These are phyloP conservation scores for Lochmaea crataegi DNA, from an alignment of 2,888 invertebrate species.

Conservation along the genomic window DNA sequence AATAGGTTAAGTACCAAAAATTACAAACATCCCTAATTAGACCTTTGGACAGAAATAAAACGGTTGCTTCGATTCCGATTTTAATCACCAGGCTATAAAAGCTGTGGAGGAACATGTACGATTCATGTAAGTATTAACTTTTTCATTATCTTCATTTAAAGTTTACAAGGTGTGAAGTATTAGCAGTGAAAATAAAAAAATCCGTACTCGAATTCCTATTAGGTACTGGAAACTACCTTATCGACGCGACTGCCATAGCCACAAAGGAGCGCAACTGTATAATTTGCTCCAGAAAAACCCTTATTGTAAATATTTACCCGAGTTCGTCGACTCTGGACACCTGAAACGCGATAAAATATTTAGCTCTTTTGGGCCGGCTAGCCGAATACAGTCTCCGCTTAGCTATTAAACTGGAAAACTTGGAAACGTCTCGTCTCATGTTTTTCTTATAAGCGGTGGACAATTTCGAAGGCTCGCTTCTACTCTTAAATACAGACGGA, in stretches of 20 bases:
- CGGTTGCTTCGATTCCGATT: too few relatives aligned
- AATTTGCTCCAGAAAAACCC: background rate
- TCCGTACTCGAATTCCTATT: too few relatives aligned
- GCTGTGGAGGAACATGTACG: too few relatives aligned
- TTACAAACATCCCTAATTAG: too few relatives aligned
- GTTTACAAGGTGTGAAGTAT: too few relatives aligned
- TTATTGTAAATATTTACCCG: conserved; percentile 7
- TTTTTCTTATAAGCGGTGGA: conserved; percentile 48
- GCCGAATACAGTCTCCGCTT: conserved; percentile 26
- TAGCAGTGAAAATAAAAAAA: too few relatives aligned
- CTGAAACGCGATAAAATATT: conserved; percentile 35
- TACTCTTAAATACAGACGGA: conserved; percentile 10
- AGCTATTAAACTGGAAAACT: conserved; percentile 47
- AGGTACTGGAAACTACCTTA: too few relatives aligned
- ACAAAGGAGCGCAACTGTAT: background rate
- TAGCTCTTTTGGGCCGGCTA: conserved; percentile 28
- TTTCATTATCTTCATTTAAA: too few relatives aligned
- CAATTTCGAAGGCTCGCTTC: conserved; percentile 30
- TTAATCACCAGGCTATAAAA: too few relatives aligned
- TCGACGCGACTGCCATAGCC: background rate
- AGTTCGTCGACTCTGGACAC: conserved; percentile 10
- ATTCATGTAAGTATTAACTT: too few relatives aligned
- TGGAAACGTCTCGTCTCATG: conserved; percentile 45
- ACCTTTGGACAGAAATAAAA: too few relatives aligned
- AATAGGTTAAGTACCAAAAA: too few relatives aligned